Percentiles rank a stretch among this genome's conserved stretches.
Conservation (phyloP, 2,888 invertebrate species). For the Tenthredo amoena region DNA sequence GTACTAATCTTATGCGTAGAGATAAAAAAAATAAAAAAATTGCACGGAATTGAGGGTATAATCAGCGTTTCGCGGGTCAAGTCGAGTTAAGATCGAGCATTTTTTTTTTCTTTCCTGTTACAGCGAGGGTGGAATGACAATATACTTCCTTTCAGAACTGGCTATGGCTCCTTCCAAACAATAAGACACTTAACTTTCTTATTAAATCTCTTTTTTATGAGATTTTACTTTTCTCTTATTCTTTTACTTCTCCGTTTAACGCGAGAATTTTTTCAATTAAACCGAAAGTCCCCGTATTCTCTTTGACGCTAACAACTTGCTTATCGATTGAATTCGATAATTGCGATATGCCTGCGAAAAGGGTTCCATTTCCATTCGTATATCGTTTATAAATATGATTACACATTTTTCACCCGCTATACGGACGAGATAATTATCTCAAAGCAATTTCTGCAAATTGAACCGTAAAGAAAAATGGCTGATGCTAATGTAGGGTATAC, state of each 20-base stretch:
- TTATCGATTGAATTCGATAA: background rate
- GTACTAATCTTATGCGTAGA: background rate
- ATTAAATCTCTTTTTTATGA: conserved; percentile 19
- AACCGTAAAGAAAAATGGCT: background rate
- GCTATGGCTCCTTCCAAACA: background rate
- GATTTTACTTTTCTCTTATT: background rate
- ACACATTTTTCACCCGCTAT: background rate
- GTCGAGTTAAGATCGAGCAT: background rate
- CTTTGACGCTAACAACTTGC: background rate
- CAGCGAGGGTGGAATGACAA: conserved; percentile 30
- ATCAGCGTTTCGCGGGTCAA: conserved; percentile 23
- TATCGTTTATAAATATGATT: background rate
- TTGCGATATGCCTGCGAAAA: background rate
- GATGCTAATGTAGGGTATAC: background rate
- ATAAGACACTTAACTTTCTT: conserved; percentile 31
- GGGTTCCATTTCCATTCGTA: background rate
- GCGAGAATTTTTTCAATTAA: background rate
- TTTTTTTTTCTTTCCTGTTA: background rate
- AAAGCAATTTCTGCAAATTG: background rate
- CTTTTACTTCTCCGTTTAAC: background rate
- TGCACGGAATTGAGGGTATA: background rate
- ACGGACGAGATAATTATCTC: background rate
- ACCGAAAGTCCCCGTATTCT: background rate
- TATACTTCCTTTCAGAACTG: conserved; percentile 5
- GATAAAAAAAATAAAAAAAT: background rate